These are phyloP conservation scores for Sussaba pulchella DNA, from an alignment of 2,888 invertebrate species.

Conservation along the genomic window DNA sequence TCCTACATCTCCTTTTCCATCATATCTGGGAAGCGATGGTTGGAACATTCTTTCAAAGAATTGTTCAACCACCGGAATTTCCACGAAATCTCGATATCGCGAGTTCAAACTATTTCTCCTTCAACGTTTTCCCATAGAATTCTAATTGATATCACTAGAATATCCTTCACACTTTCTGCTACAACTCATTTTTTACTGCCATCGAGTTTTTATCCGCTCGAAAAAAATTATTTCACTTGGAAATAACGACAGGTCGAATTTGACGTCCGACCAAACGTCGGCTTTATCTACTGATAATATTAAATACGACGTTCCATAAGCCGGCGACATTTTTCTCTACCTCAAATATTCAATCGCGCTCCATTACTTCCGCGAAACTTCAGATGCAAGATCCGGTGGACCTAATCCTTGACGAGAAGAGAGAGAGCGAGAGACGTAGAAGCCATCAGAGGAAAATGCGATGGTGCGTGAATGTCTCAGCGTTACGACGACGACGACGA, in stretches of 20 bases:
- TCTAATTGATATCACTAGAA: neutral
- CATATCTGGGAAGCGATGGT: too few relatives aligned
- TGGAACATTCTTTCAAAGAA: neutral
- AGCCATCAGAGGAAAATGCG: conserved; percentile 18
- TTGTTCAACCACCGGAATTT: too few relatives aligned
- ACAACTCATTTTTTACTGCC: neutral
- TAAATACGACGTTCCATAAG: neutral
- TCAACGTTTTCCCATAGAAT: neutral
- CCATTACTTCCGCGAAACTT: conserved; percentile 24
- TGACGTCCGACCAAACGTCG: neutral
- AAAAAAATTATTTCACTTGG: neutral
- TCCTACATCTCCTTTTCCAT: neutral
- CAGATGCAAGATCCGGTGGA: conserved; percentile 20
- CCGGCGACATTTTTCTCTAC: neutral
- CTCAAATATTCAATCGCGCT: neutral
- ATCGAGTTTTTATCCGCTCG: neutral
- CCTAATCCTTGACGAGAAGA: conserved; percentile 17
- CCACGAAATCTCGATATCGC: too few relatives aligned
- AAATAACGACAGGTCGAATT: neutral
- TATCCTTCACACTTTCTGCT: neutral
- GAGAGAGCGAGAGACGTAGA: conserved; percentile 1
- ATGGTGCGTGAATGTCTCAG: neutral
- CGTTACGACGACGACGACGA: too few relatives aligned
- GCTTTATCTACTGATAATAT: neutral
- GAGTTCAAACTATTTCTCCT: too few relatives aligned